phyloP scores from a whole-genome alignment of 2,888 invertebrate genomes.

The Coenonympha glycerion region DNA sequence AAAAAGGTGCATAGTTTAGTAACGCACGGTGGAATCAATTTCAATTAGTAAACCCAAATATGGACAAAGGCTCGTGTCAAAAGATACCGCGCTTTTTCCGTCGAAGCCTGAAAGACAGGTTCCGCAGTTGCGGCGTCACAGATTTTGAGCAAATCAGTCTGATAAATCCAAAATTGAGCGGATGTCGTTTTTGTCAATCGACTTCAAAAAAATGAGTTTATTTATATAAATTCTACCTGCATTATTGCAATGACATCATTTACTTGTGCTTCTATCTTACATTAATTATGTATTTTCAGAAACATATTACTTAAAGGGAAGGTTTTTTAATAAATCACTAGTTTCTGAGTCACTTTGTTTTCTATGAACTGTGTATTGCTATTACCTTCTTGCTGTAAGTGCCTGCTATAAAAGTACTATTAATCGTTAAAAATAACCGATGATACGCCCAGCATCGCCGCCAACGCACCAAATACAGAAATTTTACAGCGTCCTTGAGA shows the following conservation, averaged over 20 bases:
- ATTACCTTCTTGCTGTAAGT: too few relatives aligned
- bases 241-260: too few relatives aligned
- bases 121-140: constrained; percentile 16
- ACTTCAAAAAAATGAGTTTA: too few relatives aligned
- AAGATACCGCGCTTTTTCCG: not conserved
- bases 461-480: not conserved
- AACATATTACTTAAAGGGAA: too few relatives aligned
- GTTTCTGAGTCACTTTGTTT: too few relatives aligned
- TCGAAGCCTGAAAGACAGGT: constrained; percentile 24
- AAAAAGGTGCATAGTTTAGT: not conserved
- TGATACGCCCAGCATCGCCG: not conserved
- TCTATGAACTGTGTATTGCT: too few relatives aligned
- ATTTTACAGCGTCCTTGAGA: constrained; percentile 26
- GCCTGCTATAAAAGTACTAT: not conserved
- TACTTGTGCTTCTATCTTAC: too few relatives aligned
- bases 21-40: not conserved
- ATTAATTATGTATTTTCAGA: too few relatives aligned
- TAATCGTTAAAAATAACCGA: not conserved
- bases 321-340: too few relatives aligned
- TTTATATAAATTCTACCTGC: too few relatives aligned
- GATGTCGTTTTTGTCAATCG: not conserved
- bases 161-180: not conserved
- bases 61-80: not conserved
- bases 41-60: not conserved
- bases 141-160: constrained; percentile 1